Base-by-base conservation (phyloP, 2,797 vertebrate species). In the Galagoides demidoff region DNA sequence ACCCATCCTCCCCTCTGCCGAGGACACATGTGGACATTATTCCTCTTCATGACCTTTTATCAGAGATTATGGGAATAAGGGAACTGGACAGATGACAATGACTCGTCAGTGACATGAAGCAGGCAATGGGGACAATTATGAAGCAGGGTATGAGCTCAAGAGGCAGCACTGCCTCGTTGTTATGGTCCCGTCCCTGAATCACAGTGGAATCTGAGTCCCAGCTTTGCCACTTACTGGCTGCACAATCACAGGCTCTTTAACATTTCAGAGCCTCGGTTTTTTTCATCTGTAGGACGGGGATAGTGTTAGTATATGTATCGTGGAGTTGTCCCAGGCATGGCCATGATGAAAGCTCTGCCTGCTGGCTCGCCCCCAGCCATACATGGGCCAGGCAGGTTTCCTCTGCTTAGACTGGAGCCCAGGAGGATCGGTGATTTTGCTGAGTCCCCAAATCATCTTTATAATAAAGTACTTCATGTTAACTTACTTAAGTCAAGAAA, bases 21-120 rank as follows among this genome's bases (percentile, higher is more conserved):
- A 23, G 37, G n/a, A 89, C n/a, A 4, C 57, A 0, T 0, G 0
- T 0, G 13, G 74, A 34, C 45, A 13, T 17, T 5, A 1, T 29
- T 63, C 43, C 78, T 71, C 66, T 17, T 5, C 1, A 2, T 27
- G 92, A 64, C 71, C 91, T 96, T 86, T 49, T 66, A 5, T 13
- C 66, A 49, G 76, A 23, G 76, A 66, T 1, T 7, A 7, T 17
- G 88, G n/a, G 66, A 74, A 55, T 10, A 17, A 45, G n/a, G 25
- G 70, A 43, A n/a, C 22, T 25, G 2, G 22, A 14, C 25, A 49
- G 31, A 22, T 16, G 43, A 55, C 8, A 3, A 17, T 0, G n/a
- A 7, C 64, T 20, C 0, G 0, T 5, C 39, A 5, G 5, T 0
- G 14, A 37, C 1, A 13, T 49, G 7, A n/a, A 27, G 57, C 20